Percentiles rank a stretch among this genome's conserved stretches.
phyloP scores from a whole-genome alignment of 2,113 vertebrate genomes.

The Coptodon bakossiorum region DNA sequence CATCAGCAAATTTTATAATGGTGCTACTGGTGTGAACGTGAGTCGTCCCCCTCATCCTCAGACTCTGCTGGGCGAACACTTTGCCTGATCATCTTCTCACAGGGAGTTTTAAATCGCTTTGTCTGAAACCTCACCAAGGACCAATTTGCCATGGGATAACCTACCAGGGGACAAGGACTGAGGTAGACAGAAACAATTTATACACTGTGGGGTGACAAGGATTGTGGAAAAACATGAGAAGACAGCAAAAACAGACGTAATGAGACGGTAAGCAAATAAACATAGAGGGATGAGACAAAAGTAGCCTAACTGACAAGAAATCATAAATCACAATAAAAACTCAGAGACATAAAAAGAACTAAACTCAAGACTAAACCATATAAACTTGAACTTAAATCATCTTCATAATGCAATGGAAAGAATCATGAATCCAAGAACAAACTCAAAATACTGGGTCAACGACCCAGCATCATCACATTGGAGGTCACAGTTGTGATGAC shows the following conservation, averaged over 20 bases:
- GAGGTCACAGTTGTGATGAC: too few relatives aligned
- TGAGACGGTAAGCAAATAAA: not conserved
- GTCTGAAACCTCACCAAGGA: not conserved
- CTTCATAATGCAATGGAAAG: too few relatives aligned
- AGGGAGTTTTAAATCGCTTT: not conserved
- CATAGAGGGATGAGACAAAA: not conserved
- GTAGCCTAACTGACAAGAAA: not conserved
- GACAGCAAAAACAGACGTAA: not conserved
- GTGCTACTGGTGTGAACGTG: not conserved
- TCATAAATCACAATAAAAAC: not conserved
- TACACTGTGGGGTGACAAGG: not conserved
- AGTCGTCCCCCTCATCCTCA: not conserved
- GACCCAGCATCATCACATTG: too few relatives aligned
- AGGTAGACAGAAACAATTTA: not conserved
- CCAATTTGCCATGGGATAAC: not conserved
- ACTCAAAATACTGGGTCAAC: too few relatives aligned
- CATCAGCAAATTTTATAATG: too few relatives aligned
- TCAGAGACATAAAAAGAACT: too few relatives aligned
- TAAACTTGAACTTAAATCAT: too few relatives aligned
- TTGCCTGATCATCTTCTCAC: not conserved
- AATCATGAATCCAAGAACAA: too few relatives aligned
- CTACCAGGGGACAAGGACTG: not conserved
- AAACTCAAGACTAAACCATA: too few relatives aligned
- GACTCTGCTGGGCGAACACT: not conserved
- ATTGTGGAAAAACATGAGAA: not conserved